Percentiles rank a stretch among this genome's conserved stretches.
Conservation (phyloP, 2,113 vertebrate species). For the Thunnus maccoyii region DNA sequence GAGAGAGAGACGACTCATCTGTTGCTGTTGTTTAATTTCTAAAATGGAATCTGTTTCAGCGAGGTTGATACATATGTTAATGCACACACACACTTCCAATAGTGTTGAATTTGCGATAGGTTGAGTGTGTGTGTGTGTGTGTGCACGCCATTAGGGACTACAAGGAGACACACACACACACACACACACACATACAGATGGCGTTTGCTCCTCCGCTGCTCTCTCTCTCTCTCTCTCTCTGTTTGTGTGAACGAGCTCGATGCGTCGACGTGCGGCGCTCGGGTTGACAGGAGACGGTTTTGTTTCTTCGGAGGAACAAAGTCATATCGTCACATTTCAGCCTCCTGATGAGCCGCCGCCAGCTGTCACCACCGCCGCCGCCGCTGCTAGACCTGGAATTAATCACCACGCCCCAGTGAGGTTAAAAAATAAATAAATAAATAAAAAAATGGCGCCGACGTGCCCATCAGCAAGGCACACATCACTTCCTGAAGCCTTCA, state of each 20-base stretch:
- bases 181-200: conserved; percentile 57
- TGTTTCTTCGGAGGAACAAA: conserved; percentile 65
- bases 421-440: conserved; percentile 2
- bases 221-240: neutral
- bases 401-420: conserved; percentile 42
- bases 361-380: conserved; percentile 45
- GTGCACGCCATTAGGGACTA: conserved; percentile 9
- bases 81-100: conserved; percentile 38
- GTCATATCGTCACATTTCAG: conserved; percentile 43
- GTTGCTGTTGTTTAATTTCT: conserved; percentile 70
- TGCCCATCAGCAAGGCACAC: conserved; percentile 35
- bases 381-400: conserved; percentile 47
- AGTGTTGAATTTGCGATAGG: conserved; percentile 17
- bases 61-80: conserved; percentile 66
- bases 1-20: conserved; percentile 38
- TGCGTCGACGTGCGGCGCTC: neutral
- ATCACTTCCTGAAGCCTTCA: neutral
- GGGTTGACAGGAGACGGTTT: conserved; percentile 44
- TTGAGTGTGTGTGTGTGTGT: conserved; percentile 10
- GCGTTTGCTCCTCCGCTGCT: conserved; percentile 17
- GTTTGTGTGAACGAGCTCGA: conserved; percentile 22
- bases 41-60: conserved; percentile 59
- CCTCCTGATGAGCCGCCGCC: conserved; percentile 40
- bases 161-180: conserved; percentile 15
- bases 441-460: conserved; percentile 20